These are phyloP conservation scores for Brachionus plicatilis DNA, from an alignment of 1,140 invertebrate species.

Conservation along the genomic window DNA sequence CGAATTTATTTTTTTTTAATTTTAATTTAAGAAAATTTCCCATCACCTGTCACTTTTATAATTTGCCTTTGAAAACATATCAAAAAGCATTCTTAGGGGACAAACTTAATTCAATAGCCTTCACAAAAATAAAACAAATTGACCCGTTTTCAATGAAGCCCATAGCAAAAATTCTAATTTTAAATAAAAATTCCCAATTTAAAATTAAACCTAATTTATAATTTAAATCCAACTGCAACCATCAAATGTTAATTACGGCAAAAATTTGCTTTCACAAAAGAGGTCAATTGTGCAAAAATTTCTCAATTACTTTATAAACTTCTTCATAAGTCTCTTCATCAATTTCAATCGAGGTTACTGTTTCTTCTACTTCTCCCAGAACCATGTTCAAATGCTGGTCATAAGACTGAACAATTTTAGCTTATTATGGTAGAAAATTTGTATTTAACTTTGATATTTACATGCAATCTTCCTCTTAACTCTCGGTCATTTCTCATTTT, in stretches of 20 bases:
- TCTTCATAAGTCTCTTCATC: constrained; percentile 99
- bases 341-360: constrained; percentile 91
- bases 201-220: background rate
- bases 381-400: constrained; percentile 99
- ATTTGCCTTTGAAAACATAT: background rate
- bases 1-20: background rate
- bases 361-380: constrained; percentile 93
- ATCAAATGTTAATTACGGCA: background rate
- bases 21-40: background rate
- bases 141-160: background rate
- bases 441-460: constrained; percentile 49
- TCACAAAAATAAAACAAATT: constrained; percentile 11
- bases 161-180: background rate
- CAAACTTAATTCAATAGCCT: background rate
- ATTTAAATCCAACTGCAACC: background rate
- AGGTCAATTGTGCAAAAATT: background rate
- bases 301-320: constrained; percentile 71
- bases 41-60: background rate
- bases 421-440: background rate
- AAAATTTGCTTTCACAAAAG: background rate
- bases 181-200: too few relatives aligned
- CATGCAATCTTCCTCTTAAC: constrained; percentile 82
- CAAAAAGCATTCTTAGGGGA: background rate
- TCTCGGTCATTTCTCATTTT: constrained; percentile 98
- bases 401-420: constrained; percentile 68